Percentiles rank a stretch among this genome's conserved stretches.
These are phyloP conservation scores for Agrilus mali DNA, from an alignment of 2,888 invertebrate species.

Conservation along the genomic window DNA sequence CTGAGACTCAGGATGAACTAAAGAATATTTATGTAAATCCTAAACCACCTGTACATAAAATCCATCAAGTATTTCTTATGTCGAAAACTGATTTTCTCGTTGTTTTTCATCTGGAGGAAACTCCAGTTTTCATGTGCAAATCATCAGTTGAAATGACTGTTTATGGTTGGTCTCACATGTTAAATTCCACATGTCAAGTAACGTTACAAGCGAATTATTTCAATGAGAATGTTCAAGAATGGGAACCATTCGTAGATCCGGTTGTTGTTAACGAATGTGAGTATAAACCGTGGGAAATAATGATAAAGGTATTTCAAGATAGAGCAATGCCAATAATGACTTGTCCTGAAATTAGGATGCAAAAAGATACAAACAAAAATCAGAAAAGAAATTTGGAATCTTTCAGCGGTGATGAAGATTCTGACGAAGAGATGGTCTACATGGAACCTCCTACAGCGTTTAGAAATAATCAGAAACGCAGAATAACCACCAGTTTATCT, in stretches of 20 bases:
- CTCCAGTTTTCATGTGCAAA: constrained; percentile 41
- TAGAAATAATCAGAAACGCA: constrained; percentile 22
- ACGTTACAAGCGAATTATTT: constrained; percentile 37
- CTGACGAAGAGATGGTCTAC: constrained; percentile 34
- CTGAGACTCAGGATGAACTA: constrained; percentile 13
- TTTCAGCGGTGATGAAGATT: constrained; percentile 30
- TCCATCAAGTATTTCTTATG: constrained; percentile 25
- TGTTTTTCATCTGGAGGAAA: constrained; percentile 50
- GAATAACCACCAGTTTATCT: constrained; percentile 40
- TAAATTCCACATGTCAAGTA: constrained; percentile 31
- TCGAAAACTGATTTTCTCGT: constrained; percentile 45
- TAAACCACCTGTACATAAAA: constrained; percentile 1
- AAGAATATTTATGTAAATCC: constrained; percentile 1
- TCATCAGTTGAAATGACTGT: constrained; percentile 45
- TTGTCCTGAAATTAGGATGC: constrained; percentile 18
- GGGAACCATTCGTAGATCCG: constrained; percentile 80
- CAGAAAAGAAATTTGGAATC: constrained; percentile 21
- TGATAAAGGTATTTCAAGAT: constrained; percentile 49
- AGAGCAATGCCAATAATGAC: constrained; percentile 27
- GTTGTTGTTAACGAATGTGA: constrained; percentile 50
- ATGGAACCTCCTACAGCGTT: constrained; percentile 28
- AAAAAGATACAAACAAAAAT: constrained; percentile 14
- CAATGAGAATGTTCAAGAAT: constrained; percentile 36
- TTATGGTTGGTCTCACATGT: constrained; percentile 51
- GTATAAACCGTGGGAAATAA: constrained; percentile 60